Conservation (phyloP, 1,140 invertebrate species). For the Trachymyrmex septentrionalis region DNA sequence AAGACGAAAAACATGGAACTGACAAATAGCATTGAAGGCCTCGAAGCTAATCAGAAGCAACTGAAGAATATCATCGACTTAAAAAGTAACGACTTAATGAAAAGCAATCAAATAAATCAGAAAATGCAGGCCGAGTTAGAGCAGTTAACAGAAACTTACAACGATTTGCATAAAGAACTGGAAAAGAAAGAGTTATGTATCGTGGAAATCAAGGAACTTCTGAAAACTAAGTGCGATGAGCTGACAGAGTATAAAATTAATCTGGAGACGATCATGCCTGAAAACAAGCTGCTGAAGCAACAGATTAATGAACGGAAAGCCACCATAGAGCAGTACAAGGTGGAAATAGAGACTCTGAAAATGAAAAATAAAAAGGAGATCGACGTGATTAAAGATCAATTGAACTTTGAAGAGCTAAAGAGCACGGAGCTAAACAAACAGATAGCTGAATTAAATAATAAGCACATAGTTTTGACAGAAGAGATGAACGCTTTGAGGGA, state of each 20-base stretch:
- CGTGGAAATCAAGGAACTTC: slow-evolving; percentile 74
- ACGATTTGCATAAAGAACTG: slow-evolving; percentile 71
- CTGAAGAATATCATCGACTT: slow-evolving; percentile 77
- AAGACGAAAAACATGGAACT: slow-evolving; percentile 78
- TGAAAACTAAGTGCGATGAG: slow-evolving; percentile 82
- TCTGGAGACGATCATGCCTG: slow-evolving; percentile 78
- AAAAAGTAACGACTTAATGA: slow-evolving; percentile 74
- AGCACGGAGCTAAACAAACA: slow-evolving; percentile 74
- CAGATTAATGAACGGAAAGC: slow-evolving; percentile 74
- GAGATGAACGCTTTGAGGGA: slow-evolving; percentile 72
- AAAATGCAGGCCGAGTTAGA: slow-evolving; percentile 71
- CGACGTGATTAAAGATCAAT: slow-evolving; percentile 71
- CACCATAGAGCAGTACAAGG: slow-evolving; percentile 77
- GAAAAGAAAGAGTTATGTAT: slow-evolving; percentile 71
- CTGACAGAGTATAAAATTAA: slow-evolving; percentile 81
- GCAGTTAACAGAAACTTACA: slow-evolving; percentile 68
- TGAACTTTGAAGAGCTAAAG: slow-evolving; percentile 73
- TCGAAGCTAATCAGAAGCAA: slow-evolving; percentile 76
- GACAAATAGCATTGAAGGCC: slow-evolving; percentile 74
- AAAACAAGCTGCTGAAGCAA: slow-evolving; percentile 78
- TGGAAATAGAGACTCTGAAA: slow-evolving; percentile 75
- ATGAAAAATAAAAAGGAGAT: slow-evolving; percentile 69
- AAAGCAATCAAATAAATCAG: slow-evolving; percentile 60
- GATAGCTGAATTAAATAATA: slow-evolving; percentile 76
- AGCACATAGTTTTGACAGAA: slow-evolving; percentile 62